These are phyloP conservation scores for Anneissia japonica DNA, from an alignment of 35 echinoderm and acorn worm genomes.

Conservation along the genomic window DNA sequence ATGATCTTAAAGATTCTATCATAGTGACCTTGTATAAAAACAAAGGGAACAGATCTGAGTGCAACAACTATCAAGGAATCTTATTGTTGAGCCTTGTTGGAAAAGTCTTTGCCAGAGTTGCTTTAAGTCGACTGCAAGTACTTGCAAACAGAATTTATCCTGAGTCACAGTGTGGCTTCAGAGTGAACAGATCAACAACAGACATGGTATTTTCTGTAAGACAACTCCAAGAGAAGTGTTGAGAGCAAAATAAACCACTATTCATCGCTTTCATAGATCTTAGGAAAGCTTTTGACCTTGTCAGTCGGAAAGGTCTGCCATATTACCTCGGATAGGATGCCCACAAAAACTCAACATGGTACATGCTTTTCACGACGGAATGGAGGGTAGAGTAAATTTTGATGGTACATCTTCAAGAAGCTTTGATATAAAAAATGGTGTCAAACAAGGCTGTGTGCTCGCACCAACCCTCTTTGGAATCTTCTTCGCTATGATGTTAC, in stretches of 20 bases:
- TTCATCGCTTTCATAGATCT: slow-evolving; percentile 24
- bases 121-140: slow-evolving; percentile 12
- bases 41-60: not conserved
- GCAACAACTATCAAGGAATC: slow-evolving; percentile 26
- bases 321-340: not conserved
- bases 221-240: slow-evolving; percentile 20
- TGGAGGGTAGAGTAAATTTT: not conserved
- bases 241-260: not conserved
- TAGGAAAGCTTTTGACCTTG: slow-evolving; percentile 17
- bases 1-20: no score
- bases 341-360: not conserved
- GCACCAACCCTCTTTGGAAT: slow-evolving; percentile 2
- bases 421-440: no score
- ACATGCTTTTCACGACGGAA: not conserved
- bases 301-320: slow-evolving; percentile 7
- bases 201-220: slow-evolving; percentile 25
- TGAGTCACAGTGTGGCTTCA: slow-evolving; percentile 8
- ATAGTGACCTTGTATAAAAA: not conserved
- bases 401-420: not conserved
- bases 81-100: slow-evolving; percentile 18
- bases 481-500: not conserved
- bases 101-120: slow-evolving; percentile 9
- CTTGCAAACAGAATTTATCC: not conserved
- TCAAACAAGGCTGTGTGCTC: not conserved
- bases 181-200: not conserved